phyloP scores from a whole-genome alignment of 2,797 vertebrate species.

The Gambelia wislizenii region DNA sequence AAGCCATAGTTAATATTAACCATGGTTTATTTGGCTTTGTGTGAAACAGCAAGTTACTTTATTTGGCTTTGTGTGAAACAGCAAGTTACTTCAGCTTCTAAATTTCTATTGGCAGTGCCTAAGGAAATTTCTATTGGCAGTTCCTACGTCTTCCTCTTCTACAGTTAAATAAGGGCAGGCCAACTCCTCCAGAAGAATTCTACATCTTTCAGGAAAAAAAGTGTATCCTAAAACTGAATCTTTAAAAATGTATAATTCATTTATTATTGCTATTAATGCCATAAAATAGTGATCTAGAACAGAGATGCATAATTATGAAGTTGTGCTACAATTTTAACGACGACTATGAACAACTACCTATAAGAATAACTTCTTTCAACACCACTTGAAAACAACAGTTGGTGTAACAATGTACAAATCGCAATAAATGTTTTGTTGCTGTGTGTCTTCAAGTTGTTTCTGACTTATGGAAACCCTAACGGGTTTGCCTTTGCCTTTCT shows the following conservation, averaged over 20 bases:
- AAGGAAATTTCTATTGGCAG: not conserved
- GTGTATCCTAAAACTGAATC: not conserved
- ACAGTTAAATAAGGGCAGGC: not conserved
- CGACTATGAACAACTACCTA: too few relatives aligned
- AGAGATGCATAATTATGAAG: too few relatives aligned
- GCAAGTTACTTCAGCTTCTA: not conserved
- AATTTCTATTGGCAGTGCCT: not conserved
- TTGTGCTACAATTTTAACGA: too few relatives aligned
- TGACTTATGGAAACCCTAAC: too few relatives aligned
- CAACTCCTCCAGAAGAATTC: slow-evolving; percentile 3
- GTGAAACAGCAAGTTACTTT: not conserved
- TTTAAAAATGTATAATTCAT: not conserved
- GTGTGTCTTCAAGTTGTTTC: too few relatives aligned
- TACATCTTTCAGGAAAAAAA: slow-evolving; percentile 51
- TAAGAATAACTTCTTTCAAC: too few relatives aligned
- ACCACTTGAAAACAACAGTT: too few relatives aligned
- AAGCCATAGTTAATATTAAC: not conserved
- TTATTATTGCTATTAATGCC: not conserved
- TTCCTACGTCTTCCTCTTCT: too few relatives aligned
- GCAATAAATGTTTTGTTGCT: too few relatives aligned
- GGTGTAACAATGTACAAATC: too few relatives aligned
- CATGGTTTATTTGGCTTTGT: not conserved
- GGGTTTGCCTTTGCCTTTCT: too few relatives aligned
- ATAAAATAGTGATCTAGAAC: not conserved
- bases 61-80: not conserved